Evolutionary conservation across 2,113 vertebrate species (phyloP), one percentile per base, ranked within the genome.

Genomic region (Cygnus atratus): DNA sequence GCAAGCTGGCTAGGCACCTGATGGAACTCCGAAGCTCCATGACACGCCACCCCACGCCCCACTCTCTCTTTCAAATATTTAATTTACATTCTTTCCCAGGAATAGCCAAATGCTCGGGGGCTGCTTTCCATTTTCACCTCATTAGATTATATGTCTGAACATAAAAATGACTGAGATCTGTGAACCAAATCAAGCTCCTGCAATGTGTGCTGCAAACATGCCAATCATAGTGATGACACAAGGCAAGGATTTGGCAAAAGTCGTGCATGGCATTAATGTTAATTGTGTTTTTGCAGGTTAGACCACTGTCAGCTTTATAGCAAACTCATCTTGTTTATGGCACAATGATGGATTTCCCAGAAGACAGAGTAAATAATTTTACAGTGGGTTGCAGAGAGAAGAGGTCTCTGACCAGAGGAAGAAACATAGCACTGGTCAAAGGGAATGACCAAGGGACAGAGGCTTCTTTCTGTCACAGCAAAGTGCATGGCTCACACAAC

Each of bases 1-100:
- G 95, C 97, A 97, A 96, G 97, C 97, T 97, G 97, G 96, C 37
- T 43, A 97, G 98, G 97, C 98, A 98, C 98, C 98, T 97, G 98
- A 98, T 97, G 97, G 96, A 97, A 96, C 93, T 88, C 87, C 1
- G 44, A 61, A 95, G 91, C 95, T 97, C 94, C 5, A 5, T 95
- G 88, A 87, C 48, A 84, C 71, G 59, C 84, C 87, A 92, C 90
- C 59, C 85, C 2, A 24, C 81, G 92, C 91, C 74, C 88, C 25
- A 15, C 68, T 95, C 70, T 75, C 77, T 92, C 93, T 96, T 97
- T 97, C 97, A 95, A 73, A 97, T 95, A 97, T 98, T 98, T 97
- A 96, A 98, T 98, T 97, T 97, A 90, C 97, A 98, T 98, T 98
- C 97, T 98, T 98, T 98, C 97, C 97, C 97, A 98, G 97, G 92